Conservation (phyloP, 2,888 invertebrate species). For the Sphecodes monilicornis region DNA sequence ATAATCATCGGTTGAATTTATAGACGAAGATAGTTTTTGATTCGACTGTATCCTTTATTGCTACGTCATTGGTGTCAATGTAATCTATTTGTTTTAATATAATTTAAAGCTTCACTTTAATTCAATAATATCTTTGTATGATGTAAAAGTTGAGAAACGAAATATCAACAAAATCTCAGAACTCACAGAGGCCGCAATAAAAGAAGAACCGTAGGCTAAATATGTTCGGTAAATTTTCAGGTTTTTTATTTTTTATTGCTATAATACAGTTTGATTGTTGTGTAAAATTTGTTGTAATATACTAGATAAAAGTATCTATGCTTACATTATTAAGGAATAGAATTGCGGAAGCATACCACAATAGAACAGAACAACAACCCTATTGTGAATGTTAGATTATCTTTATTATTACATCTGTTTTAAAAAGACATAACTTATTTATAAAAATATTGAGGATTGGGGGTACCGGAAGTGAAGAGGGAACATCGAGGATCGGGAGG, state of each 20-base stretch:
- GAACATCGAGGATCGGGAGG: neutral
- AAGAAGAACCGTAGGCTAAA: slow-evolving; percentile 15
- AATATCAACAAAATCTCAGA: neutral
- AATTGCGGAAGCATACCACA: slow-evolving; percentile 78
- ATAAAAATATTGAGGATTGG: slow-evolving; percentile 78
- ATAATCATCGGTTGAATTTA: too few species aligned
- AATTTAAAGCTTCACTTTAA: too few species aligned
- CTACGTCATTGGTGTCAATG: too few species aligned
- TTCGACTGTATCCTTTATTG: too few species aligned
- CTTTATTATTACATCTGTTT: slow-evolving; percentile 83
- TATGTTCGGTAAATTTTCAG: slow-evolving; percentile 51
- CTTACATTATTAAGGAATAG: slow-evolving; percentile 75
- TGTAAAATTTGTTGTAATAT: slow-evolving; percentile 78
- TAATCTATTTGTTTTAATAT: too few species aligned
- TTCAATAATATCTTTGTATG: too few species aligned
- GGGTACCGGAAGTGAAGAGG: slow-evolving; percentile 44
- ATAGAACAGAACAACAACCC: slow-evolving; percentile 79
- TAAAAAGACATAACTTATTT: slow-evolving; percentile 83
- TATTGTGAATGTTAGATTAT: slow-evolving; percentile 82
- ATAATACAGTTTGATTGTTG: slow-evolving; percentile 81
- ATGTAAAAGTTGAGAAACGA: neutral
- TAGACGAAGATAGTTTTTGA: too few species aligned
- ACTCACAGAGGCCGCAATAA: neutral
- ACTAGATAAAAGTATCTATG: slow-evolving; percentile 75
- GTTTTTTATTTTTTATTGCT: slow-evolving; percentile 77